A percentile compares a stretch with the other conserved stretches of the same genome.
Conservation (phyloP, 2,113 vertebrate genomes). For the Hemiprocne comata region DNA sequence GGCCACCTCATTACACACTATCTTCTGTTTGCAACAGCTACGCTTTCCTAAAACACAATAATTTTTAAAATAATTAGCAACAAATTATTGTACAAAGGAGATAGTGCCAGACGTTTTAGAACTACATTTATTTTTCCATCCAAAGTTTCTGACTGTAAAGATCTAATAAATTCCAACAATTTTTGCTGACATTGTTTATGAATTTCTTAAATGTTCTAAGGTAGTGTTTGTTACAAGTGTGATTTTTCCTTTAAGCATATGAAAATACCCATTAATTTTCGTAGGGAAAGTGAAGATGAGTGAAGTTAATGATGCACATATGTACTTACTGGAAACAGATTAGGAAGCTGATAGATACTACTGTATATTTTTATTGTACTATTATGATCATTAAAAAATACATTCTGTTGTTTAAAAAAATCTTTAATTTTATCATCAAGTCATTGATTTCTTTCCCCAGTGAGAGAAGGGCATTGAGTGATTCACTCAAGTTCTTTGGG, state of each 20-base stretch:
- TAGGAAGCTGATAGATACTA: neutral
- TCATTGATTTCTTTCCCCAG: neutral
- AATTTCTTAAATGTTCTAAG: neutral
- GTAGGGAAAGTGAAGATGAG: neutral
- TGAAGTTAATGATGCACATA: neutral
- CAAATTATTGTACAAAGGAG: neutral
- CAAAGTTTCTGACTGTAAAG: neutral
- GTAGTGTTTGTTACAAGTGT: neutral
- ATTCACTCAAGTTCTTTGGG: constrained; percentile 26
- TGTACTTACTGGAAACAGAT: neutral
- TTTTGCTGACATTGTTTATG: neutral
- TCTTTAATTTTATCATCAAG: neutral
- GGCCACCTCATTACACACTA: neutral
- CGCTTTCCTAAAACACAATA: neutral
- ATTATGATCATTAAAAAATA: neutral
- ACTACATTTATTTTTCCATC: neutral
- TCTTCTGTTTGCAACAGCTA: neutral
- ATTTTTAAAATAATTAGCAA: neutral
- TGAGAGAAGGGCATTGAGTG: neutral
- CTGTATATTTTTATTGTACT: neutral
- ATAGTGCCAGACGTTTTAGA: neutral
- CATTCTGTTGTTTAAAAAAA: neutral
- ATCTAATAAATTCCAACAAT: neutral
- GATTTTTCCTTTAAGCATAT: neutral
- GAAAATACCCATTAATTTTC: neutral